Percentiles rank a stretch among this genome's conserved stretches.
These are phyloP conservation scores for Lycodopsis pacificus DNA, from an alignment of 2,797 vertebrate genomes.

Conservation along the genomic window DNA sequence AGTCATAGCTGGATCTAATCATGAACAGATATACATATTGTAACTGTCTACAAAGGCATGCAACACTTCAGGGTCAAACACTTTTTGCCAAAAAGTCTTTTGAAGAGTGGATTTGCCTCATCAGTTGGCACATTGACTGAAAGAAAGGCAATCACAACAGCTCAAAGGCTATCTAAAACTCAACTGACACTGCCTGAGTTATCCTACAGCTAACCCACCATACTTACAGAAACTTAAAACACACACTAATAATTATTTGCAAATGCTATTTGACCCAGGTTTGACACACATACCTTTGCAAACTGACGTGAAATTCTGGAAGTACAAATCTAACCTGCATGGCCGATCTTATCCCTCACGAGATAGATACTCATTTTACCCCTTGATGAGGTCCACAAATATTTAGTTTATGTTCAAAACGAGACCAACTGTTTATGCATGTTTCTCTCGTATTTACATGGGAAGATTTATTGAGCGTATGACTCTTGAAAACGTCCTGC, in stretches of 20 bases:
- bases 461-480: slow-evolving; percentile 63
- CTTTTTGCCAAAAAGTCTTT: slow-evolving; percentile 14
- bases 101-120: slow-evolving; percentile 13
- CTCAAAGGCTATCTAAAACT: slow-evolving; percentile 45
- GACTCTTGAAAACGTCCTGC: slow-evolving; percentile 69
- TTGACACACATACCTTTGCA: slow-evolving; percentile 61
- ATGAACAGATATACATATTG: slow-evolving; percentile 44
- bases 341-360: slow-evolving; percentile 43
- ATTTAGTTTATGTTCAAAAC: slow-evolving; percentile 70
- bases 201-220: slow-evolving; percentile 47
- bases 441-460: slow-evolving; percentile 58
- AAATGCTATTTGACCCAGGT: slow-evolving; percentile 68
- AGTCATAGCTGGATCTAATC: slow-evolving; percentile 47
- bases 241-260: slow-evolving; percentile 74
- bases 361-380: slow-evolving; percentile 48
- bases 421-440: slow-evolving; percentile 61
- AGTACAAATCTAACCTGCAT: slow-evolving; percentile 46
- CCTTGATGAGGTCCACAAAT: slow-evolving; percentile 66
- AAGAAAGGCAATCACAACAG: slow-evolving; percentile 14
- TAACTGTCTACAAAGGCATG: slow-evolving; percentile 32
- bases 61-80: slow-evolving; percentile 16
- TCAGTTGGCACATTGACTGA: slow-evolving; percentile 10
- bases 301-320: slow-evolving; percentile 45
- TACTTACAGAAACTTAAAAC: slow-evolving; percentile 62
- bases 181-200: slow-evolving; percentile 49